A percentile compares a stretch with the other conserved stretches of the same genome.
These are phyloP conservation scores for Saccopteryx leptura DNA, from an alignment of 2,113 vertebrate genomes.

Conservation along the genomic window DNA sequence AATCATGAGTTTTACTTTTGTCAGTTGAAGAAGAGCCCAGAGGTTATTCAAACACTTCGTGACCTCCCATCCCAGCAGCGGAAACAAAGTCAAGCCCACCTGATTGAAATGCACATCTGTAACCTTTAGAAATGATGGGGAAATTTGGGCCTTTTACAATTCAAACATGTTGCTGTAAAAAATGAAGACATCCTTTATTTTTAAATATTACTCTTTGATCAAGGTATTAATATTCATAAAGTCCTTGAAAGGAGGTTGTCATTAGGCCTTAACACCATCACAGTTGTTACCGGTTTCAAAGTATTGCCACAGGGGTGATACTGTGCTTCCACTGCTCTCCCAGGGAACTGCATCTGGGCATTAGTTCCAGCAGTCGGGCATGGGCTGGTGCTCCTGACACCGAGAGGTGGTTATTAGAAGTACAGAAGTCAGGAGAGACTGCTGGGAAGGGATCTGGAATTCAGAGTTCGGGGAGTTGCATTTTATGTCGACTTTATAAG, in stretches of 20 bases:
- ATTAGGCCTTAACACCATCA: slow-evolving; percentile 55
- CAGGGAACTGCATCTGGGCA: rapidly evolving
- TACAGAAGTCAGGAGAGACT: background rate
- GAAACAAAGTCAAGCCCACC: background rate
- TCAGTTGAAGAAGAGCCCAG: background rate
- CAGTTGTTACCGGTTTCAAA: slow-evolving; percentile 57
- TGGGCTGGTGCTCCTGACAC: slow-evolving; percentile 7
- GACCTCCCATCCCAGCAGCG: background rate
- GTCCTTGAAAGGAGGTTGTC: slow-evolving; percentile 65
- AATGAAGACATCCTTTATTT: slow-evolving; percentile 67
- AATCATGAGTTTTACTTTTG: slow-evolving; percentile 1
- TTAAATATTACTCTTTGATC: slow-evolving; percentile 72
- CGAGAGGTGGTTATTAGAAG: slow-evolving; percentile 12
- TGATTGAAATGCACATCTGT: background rate
- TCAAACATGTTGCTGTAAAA: background rate
- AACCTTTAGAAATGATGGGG: background rate
- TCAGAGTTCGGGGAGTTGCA: background rate
- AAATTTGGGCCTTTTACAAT: slow-evolving; percentile 16
- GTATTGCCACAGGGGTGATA: background rate
- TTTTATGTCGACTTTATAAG: background rate
- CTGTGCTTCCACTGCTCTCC: slow-evolving; percentile 21
- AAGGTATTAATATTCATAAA: slow-evolving; percentile 74
- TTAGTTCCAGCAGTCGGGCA: background rate
- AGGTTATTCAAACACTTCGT: background rate
- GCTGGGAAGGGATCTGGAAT: background rate